Evolutionary conservation across 2,113 vertebrate species (phyloP).

Genomic region (Tonatia bakeri): DNA sequence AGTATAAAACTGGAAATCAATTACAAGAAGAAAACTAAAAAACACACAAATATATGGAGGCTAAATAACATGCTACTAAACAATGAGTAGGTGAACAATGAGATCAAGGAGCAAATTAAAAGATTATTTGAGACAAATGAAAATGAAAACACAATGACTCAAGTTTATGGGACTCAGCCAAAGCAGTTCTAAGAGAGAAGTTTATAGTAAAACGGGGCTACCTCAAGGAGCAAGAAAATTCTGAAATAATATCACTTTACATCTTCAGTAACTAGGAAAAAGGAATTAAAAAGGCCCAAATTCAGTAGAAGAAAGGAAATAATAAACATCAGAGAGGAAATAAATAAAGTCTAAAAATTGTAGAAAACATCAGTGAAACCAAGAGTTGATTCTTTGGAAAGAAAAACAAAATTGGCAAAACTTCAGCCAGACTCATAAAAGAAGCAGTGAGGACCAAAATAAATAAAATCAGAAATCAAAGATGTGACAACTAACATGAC

Average conservation of each 20-base stretch:
- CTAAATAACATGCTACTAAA: neutral
- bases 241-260: neutral
- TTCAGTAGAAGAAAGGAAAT: neutral
- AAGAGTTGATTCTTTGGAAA: neutral
- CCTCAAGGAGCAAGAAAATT: neutral
- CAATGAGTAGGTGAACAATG: neutral
- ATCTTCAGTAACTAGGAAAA: neutral
- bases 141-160: neutral
- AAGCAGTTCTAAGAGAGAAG: neutral
- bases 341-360: neutral
- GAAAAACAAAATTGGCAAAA: neutral
- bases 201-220: neutral
- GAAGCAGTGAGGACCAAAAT: neutral
- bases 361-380: neutral
- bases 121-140: neutral
- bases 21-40: neutral
- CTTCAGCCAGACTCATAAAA: neutral
- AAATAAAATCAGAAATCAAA: neutral
- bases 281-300: neutral
- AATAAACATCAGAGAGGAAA: neutral
- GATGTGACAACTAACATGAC: neutral
- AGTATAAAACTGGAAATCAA: neutral
- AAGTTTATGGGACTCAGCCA: neutral
- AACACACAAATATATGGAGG: neutral
- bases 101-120: neutral